A percentile compares a stretch with the other conserved stretches of the same genome.
These are phyloP conservation scores for Thinocorus orbignyianus DNA, from an alignment of 2,113 vertebrate species.

Conservation along the genomic window DNA sequence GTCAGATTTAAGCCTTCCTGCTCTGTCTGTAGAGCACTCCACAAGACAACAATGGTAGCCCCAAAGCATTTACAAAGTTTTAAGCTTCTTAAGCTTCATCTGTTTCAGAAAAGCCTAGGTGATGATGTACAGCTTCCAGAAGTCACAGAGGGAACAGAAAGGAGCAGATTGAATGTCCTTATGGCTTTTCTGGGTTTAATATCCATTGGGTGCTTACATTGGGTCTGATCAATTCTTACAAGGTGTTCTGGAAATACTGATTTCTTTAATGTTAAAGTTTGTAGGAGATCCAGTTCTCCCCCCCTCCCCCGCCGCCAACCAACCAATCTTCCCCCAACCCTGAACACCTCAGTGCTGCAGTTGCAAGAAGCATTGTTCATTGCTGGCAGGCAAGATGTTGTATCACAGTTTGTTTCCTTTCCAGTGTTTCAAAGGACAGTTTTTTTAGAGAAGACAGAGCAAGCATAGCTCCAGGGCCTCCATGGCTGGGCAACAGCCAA, in stretches of 20 bases:
- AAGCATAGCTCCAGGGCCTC: background rate
- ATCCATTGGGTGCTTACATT: background rate
- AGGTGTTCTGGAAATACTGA: background rate
- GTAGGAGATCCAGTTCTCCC: background rate
- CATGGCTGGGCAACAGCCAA: conserved; percentile 14
- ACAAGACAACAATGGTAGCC: background rate
- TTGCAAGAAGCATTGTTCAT: background rate
- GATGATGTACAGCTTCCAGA: background rate
- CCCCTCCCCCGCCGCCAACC: background rate
- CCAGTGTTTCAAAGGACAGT: conserved; percentile 1
- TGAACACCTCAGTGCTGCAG: background rate
- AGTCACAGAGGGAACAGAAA: background rate
- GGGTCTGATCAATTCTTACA: background rate
- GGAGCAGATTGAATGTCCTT: background rate
- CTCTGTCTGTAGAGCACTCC: background rate
- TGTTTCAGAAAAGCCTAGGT: background rate
- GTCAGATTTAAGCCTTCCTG: background rate
- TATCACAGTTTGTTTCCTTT: background rate
- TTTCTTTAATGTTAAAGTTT: background rate
- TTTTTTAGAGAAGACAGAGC: background rate
- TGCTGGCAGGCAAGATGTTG: background rate
- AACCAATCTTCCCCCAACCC: background rate
- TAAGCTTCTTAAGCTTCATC: conserved; percentile 25
- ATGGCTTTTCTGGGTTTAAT: background rate
- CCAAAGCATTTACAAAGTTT: conserved; percentile 1